These are phyloP conservation scores for Danio choprae DNA, from an alignment of 2,797 vertebrate genomes.

Conservation along the genomic window DNA sequence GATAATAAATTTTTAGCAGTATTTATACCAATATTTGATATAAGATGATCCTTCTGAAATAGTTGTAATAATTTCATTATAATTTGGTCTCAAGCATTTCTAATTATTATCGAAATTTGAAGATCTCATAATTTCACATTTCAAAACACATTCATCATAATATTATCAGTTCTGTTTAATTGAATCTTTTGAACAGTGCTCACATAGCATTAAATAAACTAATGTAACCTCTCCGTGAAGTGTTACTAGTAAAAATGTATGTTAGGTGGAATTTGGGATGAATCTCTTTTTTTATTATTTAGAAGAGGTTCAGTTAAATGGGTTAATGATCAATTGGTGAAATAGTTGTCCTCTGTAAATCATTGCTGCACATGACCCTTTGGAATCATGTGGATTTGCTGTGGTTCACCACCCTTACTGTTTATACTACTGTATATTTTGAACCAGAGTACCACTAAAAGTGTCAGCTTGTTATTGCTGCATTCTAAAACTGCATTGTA, in stretches of 20 bases:
- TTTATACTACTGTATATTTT: slow-evolving; percentile 24
- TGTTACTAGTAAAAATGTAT: background rate
- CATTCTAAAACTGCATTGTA: background rate
- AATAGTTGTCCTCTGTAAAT: slow-evolving; percentile 55
- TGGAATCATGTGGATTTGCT: slow-evolving; percentile 43
- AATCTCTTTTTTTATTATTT: background rate
- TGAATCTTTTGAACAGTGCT: background rate
- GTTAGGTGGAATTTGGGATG: background rate
- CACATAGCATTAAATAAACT: background rate
- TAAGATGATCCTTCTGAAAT: too few species aligned
- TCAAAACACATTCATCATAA: background rate
- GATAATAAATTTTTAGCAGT: too few species aligned
- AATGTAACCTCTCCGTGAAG: background rate
- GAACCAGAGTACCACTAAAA: slow-evolving; percentile 16
- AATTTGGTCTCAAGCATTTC: too few species aligned
- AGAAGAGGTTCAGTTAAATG: slow-evolving; percentile 4
- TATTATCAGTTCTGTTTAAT: too few species aligned
- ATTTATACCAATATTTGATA: too few species aligned
- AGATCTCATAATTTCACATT: too few species aligned
- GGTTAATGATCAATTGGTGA: slow-evolving; percentile 56
- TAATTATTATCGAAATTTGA: too few species aligned
- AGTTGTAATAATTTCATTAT: too few species aligned
- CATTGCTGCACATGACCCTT: slow-evolving; percentile 53
- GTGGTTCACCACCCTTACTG: slow-evolving; percentile 8
- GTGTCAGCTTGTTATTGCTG: background rate